Percentiles rank a stretch among this genome's conserved stretches.
phyloP scores from a whole-genome alignment of 1,140 invertebrate genomes.

The Danaus melanippus region DNA sequence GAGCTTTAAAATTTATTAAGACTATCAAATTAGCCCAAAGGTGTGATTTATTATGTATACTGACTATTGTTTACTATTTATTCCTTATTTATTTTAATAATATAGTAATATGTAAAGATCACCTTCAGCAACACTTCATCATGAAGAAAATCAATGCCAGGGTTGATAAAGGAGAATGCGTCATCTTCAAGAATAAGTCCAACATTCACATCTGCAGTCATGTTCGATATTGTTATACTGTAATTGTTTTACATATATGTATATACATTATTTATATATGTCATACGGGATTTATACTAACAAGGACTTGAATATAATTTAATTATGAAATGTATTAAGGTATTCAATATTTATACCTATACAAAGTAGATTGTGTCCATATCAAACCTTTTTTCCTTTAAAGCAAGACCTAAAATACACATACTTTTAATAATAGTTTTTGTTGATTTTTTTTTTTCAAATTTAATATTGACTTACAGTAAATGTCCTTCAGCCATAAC shows the following conservation, averaged over 20 bases:
- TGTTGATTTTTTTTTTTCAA: not conserved
- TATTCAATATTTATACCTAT: too few species aligned
- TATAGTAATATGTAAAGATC: not conserved
- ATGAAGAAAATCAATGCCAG: conserved; percentile 59
- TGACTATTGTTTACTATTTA: too few species aligned
- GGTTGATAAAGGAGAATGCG: conserved; percentile 56
- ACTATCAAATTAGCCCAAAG: too few species aligned
- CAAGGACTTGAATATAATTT: too few species aligned
- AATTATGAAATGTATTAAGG: too few species aligned
- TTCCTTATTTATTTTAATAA: too few species aligned
- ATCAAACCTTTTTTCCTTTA: conserved; percentile 13
- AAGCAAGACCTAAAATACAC: conserved; percentile 8
- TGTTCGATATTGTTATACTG: conserved; percentile 61
- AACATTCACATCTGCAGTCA: conserved; percentile 59
- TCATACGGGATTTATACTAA: not conserved
- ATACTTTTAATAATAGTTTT: not conserved
- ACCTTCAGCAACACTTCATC: conserved; percentile 65
- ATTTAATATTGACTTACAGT: conserved; percentile 39
- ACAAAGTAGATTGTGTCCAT: too few species aligned
- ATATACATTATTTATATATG: conserved; percentile 1
- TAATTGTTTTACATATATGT: conserved; percentile 17
- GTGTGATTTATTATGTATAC: too few species aligned
- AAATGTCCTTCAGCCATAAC: conserved; percentile 66
- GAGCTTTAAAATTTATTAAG: too few species aligned
- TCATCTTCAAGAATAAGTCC: conserved; percentile 59